Base-by-base conservation (phyloP, 2,113 vertebrate genomes). In the Pholis gunnellus region DNA sequence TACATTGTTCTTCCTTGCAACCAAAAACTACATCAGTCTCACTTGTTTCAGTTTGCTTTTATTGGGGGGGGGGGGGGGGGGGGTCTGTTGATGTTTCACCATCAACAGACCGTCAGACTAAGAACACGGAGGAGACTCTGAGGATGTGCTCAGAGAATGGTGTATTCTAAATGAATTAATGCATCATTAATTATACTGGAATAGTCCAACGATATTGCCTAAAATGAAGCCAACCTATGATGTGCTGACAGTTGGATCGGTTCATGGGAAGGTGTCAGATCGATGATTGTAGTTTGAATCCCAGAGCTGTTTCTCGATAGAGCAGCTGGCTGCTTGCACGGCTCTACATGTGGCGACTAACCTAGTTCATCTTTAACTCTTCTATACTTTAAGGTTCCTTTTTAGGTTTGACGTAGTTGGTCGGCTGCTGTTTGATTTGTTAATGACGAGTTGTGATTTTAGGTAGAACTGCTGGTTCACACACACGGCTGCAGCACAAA, bases 201-300 rank as follows among this genome's bases (percentile, higher is more conserved):
- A 34, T 22, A 65, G 64, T 76, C 40, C 42, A 63, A 0, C 27
- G 14, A 36, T 68, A 27, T 75, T 85, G 75, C 72, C 70, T 60
- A 13, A 84, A 85, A 52, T 54, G 25, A 60, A 17, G 31, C 75
- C 44, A 20, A 11, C 31, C 2, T 40, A 54, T 75, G 56, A 65
- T 22, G 89, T 54, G 76, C 31, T 17, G 6, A 52, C 38, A 57
- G 10, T 38, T 77, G 42, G 40, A 42, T 9, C 27, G 9, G 34
- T n/a, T 57, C 34, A 20, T 2, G 57, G 31, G 29, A 31, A 31
- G 31, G 31, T 73, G 60, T 67, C 46, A 22, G 59, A 66, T 36
- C 36, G 36, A 76, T 70, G 83, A 73, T 64, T 82, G 82, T 86
- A 78, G 67, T 72, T 83, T 65, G 34, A 50, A 82, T 75, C 60